Evolutionary conservation across 1,140 invertebrate genomes (phyloP), one percentile per base, ranked within the genome.

Genomic region (Tetramorium simillimum): DNA sequence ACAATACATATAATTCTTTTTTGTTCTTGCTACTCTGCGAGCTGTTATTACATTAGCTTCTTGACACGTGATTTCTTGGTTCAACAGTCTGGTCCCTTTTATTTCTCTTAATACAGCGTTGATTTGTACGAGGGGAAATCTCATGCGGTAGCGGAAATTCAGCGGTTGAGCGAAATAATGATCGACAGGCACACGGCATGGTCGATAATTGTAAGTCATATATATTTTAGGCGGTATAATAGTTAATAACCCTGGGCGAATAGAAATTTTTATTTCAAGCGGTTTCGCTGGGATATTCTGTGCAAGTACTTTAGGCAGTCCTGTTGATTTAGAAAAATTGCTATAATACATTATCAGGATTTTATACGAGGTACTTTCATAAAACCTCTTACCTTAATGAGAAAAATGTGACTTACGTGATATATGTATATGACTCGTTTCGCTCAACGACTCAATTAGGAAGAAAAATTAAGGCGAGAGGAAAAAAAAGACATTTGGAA

Each of bases 111-210:
- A 24, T 6, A 33, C 12, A 67, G 10, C 49, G 21, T 56, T 81
- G 28, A 67, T 78, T 9, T 12, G 43, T 51, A 28, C 18, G 77
- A 5, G 6, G n/a, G 14, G 7, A n/a, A 53, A 53, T 53, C 51
- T 53, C 75, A 46, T 78, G 43, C 46, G 28, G 21, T 10, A 37
- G 43, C 28, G 24, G 24, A 78, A 65, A 51, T 76, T 76, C 7
- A 24, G 53, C 72, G 21, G 56, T 78, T 49, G 75, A 62, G 75
- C 60, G 60, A 60, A 80, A 80, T 51, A 65, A 1, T 43, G n/a
- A 33, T 51, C 49, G 14, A 16, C 7, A 60, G 14, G 33, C 28
- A 24, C 24, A 28, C 28, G 16, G 16, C 33, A 76, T 33, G 28
- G 33, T 43, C n/a, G 24, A 16, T 37, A 18, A 37, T 40, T 28